These are phyloP conservation scores for Lophius americanus DNA, from an alignment of 2,797 vertebrate genomes.

Conservation along the genomic window DNA sequence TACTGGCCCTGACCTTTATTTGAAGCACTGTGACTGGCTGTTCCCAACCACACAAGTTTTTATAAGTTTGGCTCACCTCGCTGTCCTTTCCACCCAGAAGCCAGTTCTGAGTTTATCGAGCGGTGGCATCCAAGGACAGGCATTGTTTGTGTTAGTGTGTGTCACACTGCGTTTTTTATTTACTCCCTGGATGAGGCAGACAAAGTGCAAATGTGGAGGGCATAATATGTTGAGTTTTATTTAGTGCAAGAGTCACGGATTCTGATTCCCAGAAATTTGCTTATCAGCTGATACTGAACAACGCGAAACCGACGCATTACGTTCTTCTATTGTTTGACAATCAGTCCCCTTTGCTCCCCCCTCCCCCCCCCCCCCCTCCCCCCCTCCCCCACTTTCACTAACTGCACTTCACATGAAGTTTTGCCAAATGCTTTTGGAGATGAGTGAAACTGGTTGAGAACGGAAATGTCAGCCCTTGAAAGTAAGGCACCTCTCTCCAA, in stretches of 20 bases:
- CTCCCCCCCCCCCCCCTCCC: too few species aligned
- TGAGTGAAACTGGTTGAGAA: too few species aligned
- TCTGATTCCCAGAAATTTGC: too few species aligned
- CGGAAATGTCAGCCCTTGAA: too few species aligned
- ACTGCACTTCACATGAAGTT: too few species aligned
- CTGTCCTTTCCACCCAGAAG: constrained; percentile 57
- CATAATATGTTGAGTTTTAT: constrained; percentile 11
- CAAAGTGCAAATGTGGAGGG: constrained; percentile 9
- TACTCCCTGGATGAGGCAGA: constrained; percentile 11
- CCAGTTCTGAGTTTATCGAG: constrained; percentile 58
- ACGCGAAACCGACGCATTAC: too few species aligned
- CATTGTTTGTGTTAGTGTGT: constrained; percentile 35
- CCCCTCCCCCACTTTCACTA: too few species aligned
- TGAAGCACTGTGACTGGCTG: constrained; percentile 59
- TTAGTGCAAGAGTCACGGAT: constrained; percentile 6
- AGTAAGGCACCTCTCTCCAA: too few species aligned
- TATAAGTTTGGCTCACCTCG: constrained; percentile 66
- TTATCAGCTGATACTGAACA: too few species aligned
- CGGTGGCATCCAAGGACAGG: constrained; percentile 49
- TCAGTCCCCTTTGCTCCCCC: too few species aligned
- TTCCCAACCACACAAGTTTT: constrained; percentile 66
- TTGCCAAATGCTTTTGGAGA: too few species aligned
- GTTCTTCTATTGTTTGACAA: too few species aligned
- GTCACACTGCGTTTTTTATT: constrained; percentile 7
- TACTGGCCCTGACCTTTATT: constrained; percentile 76